phyloP scores from a whole-genome alignment of 2,888 invertebrate genomes.

The Pogonocherus hispidulus region DNA sequence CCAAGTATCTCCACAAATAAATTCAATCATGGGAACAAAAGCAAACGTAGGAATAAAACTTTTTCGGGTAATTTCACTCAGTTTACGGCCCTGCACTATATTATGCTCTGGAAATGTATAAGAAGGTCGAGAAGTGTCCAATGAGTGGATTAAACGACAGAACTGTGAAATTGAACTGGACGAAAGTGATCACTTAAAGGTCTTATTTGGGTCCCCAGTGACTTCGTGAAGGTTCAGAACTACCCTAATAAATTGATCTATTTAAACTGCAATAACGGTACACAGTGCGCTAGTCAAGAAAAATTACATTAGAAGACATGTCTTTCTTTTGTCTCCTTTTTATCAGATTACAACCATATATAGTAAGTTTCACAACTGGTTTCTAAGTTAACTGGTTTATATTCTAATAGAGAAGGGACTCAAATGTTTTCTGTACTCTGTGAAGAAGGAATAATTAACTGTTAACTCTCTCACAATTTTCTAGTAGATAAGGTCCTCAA shows the following conservation, averaged over 20 bases:
- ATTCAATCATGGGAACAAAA: neutral
- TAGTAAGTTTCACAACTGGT: neutral
- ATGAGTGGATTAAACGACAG: slow-evolving; percentile 30
- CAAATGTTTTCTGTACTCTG: neutral
- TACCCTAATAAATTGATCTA: slow-evolving; percentile 26
- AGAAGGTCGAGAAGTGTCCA: slow-evolving; percentile 28
- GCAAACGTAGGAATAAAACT: slow-evolving; percentile 1
- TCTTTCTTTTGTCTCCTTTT: neutral
- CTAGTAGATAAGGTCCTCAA: too few relatives aligned
- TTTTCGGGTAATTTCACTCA: neutral
- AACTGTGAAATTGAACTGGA: slow-evolving; percentile 27
- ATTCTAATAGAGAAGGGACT: neutral
- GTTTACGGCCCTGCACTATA: neutral
- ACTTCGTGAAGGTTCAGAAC: slow-evolving; percentile 12
- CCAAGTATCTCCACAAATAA: neutral
- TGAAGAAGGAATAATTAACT: too few relatives aligned
- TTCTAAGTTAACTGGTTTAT: neutral
- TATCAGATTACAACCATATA: too few relatives aligned
- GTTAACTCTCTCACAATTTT: too few relatives aligned
- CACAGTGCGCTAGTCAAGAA: neutral
- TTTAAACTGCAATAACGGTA: slow-evolving; percentile 23
- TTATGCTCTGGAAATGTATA: slow-evolving; percentile 17
- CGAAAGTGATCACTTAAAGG: slow-evolving; percentile 31
- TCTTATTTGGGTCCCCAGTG: slow-evolving; percentile 21
- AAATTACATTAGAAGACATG: neutral